Evolutionary conservation across 2,888 invertebrate species (phyloP).

Genomic region (Callosobruchus maculatus): DNA sequence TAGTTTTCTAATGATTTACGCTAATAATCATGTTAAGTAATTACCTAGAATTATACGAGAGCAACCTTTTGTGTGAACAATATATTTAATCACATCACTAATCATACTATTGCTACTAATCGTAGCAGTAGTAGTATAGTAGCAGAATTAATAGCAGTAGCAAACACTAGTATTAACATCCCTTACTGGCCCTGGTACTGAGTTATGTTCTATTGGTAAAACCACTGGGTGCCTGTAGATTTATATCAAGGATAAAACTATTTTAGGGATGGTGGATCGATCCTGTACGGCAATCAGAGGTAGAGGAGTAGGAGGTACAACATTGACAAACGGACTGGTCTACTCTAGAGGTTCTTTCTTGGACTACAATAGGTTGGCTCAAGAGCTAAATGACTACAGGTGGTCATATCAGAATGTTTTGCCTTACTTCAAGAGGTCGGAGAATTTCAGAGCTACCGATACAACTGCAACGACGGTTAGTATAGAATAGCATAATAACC

Average conservation of each 20-base stretch:
- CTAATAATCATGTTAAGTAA: not conserved
- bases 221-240: no score
- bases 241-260: no score
- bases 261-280: conserved; percentile 20
- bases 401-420: conserved; percentile 58
- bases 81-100: not conserved
- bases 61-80: not conserved
- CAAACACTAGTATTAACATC: no score
- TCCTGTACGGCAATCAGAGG: conserved; percentile 47
- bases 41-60: not conserved
- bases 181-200: no score
- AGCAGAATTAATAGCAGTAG: no score
- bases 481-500: no score
- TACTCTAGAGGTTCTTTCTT: conserved; percentile 50
- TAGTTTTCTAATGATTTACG: not conserved
- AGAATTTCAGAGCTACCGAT: conserved; percentile 6
- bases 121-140: no score
- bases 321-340: conserved; percentile 52
- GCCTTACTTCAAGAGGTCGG: conserved; percentile 41
- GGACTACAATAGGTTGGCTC: conserved; percentile 52
- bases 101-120: no score
- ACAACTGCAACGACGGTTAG: not conserved
- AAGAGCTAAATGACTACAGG: conserved; percentile 31
- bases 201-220: no score
- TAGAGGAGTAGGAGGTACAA: conserved; percentile 53